Evolutionary conservation across 1,140 invertebrate genomes (phyloP).

Genomic region (silkworm (Bombyx mori)): ASM3026992v2 NC_085115.1:6256501-6257000

Average conservation of each 20-base stretch:
- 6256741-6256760: too few relatives aligned
- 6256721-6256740: too few relatives aligned
- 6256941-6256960: conserved; percentile 39
- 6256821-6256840: not conserved
- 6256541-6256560: conserved; percentile 3
- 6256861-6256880: conserved; percentile 1
- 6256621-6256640: too few relatives aligned
- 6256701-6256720: too few relatives aligned
- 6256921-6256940: conserved; percentile 29
- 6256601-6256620: too few relatives aligned
- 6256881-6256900: conserved; percentile 9
- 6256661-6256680: too few relatives aligned
- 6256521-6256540: conserved; percentile 4
- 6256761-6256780: too few relatives aligned
- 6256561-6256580: not conserved
- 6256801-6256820: not conserved
- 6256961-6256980: conserved; percentile 16
- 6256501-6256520: conserved; percentile 35
- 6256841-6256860: not conserved
- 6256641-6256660: too few relatives aligned
- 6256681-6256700: too few relatives aligned
- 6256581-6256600: too few relatives aligned
- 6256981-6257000: conserved; percentile 30
- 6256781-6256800: not conserved
- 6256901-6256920: conserved; percentile 32